Conservation (phyloP, 1,140 invertebrate genomes). For the Lerema accius region DNA sequence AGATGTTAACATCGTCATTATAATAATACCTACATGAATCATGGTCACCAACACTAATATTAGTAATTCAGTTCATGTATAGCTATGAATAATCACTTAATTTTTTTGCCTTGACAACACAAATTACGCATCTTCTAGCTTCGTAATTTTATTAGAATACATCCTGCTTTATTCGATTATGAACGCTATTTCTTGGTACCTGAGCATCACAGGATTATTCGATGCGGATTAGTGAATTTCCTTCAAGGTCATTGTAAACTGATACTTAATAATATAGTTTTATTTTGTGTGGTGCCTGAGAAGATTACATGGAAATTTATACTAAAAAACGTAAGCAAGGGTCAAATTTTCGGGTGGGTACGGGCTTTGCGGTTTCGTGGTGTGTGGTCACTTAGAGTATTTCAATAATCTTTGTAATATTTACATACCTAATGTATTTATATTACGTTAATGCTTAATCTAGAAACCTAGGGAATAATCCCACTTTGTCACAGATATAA, state of each 20-base stretch:
- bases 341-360: slow-evolving; percentile 10
- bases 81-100: slow-evolving; percentile 5
- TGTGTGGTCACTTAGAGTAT: slow-evolving; percentile 11
- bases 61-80: slow-evolving; percentile 6
- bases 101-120: slow-evolving; percentile 6
- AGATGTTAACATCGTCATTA: background rate
- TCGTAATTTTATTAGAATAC: slow-evolving; percentile 6
- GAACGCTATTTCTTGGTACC: background rate
- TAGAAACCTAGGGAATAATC: no score
- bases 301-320: slow-evolving; percentile 13
- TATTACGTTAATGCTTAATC: no score
- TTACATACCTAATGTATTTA: no score
- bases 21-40: background rate
- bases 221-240: no score
- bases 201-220: no score
- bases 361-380: slow-evolving; percentile 9
- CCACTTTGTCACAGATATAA: no score
- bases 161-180: slow-evolving; percentile 3
- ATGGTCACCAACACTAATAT: background rate
- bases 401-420: background rate
- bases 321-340: slow-evolving; percentile 4
- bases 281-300: background rate
- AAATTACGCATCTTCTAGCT: slow-evolving; percentile 17
- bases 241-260: no score
- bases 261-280: no score